Evolutionary conservation across 2,888 invertebrate species (phyloP), one percentile per base, ranked within the genome.

Genomic region (Chalcis sispes): DNA sequence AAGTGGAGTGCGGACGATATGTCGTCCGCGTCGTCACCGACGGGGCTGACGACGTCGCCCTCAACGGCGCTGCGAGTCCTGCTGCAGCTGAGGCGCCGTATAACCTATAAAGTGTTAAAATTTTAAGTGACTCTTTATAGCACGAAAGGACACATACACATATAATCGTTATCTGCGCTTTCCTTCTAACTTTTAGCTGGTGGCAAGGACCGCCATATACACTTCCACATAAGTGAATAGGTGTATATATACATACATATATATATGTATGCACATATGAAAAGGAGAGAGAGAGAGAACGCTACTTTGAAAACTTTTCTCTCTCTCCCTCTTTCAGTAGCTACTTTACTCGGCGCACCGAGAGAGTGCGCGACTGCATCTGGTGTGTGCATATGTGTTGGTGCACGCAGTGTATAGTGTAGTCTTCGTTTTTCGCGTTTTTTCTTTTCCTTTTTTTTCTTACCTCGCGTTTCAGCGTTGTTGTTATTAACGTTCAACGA

Each of bases 231-330:
- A n/a, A n/a, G n/a, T n/a, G n/a, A n/a, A 42, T 42, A 42, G 29
- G 59, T 50, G 67, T n/a, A n/a, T 61, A 62, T 69, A 74, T 54
- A 42, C 15, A 25, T 23, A 66, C 42, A 52, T 23, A 42, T 36
- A 56, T 56, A 56, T 3, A 27, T 64, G 52, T 62, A 69, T 32
- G 42, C 29, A 25, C 15, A 71, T 48, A 78, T 66, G 74, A 25
- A 67, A 82, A 74, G 76, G 76, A 79, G 72, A 71, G 75, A 50
- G 46, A 46, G 32, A 23, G 7, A 29, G 42, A 46, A 48, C 56
- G 8, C 18, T 70, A 18, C 50, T 67, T 20, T 40, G 58, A 46
- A 67, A 67, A 56, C 25, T 54, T 40, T 4, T 25, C 25, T 36
- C 18, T 40, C 54, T 36, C 20, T 54, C 40, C n/a, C 66, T 46